Evolutionary conservation across 2,113 vertebrate genomes (phyloP).

Genomic region (Anoplopoma fimbria): DNA sequence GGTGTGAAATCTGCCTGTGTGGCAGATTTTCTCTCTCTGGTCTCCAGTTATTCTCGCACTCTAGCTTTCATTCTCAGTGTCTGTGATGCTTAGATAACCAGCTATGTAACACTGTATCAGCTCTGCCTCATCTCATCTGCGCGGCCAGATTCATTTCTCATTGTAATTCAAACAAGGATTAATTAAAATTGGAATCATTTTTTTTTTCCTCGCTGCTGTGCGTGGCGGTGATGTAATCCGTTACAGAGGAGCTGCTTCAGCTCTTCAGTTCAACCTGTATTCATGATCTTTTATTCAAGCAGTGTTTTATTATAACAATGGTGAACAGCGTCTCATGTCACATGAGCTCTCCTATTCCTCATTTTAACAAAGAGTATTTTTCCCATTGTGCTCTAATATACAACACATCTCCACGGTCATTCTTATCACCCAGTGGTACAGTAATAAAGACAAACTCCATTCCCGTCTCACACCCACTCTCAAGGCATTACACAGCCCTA

Average conservation of each 20-base stretch:
- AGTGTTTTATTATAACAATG: conserved; percentile 67
- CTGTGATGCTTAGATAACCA: conserved; percentile 52
- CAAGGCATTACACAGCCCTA: conserved; percentile 8
- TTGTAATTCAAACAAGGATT: conserved; percentile 79
- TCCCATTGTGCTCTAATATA: conserved; percentile 50
- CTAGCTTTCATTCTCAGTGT: conserved; percentile 12
- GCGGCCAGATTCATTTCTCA: conserved; percentile 69
- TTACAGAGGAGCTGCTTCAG: conserved; percentile 50
- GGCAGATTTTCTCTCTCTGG: conserved; percentile 27
- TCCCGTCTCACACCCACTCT: conserved; percentile 22
- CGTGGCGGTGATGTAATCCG: conserved; percentile 59
- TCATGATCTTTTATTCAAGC: conserved; percentile 62
- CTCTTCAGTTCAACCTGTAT: conserved; percentile 49
- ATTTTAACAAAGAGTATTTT: conserved; percentile 58
- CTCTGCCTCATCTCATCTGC: conserved; percentile 66
- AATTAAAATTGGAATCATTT: conserved; percentile 70
- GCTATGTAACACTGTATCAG: conserved; percentile 55
- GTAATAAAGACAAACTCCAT: conserved; percentile 40
- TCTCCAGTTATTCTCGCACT: conserved; percentile 29
- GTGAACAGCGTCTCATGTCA: conserved; percentile 48
- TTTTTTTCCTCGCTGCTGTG: conserved; percentile 48
- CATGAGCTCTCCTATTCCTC: conserved; percentile 45
- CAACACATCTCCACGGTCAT: conserved; percentile 24
- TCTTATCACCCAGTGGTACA: conserved; percentile 38
- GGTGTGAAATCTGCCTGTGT: conserved; percentile 50